Evolutionary conservation across 64 coral and sea anemone species (phyloP), one percentile per base, ranked within the genome.

Genomic region (Orbicella faveolata): DNA sequence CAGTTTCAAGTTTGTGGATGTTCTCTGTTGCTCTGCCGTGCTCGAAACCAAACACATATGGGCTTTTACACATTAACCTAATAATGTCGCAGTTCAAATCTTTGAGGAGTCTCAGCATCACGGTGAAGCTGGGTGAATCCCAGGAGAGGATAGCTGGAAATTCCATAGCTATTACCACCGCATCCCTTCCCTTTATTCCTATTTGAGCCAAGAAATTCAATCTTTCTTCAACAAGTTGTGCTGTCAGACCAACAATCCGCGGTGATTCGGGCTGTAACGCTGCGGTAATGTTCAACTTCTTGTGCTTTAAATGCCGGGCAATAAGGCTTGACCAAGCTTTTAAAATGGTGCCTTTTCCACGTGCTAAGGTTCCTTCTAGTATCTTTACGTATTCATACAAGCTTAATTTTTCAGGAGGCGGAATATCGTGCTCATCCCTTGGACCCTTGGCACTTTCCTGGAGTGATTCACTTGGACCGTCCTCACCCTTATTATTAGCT

Each of bases 11-110:
- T 62, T 74, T 92, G 16, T 91, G 62, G 3, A 99, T 79, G 64
- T 93, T 99, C 62, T 87, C 83, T 75, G 78, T 75, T 51, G 87
- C 80, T n/a, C 90, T 77, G 62, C 52, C 65, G 72, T 73, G 65
- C 21, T 86, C 94, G 26, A 99, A 59, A 2, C 86, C 88, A 89
- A 99, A 99, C n/a, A 99, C 90, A 80, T 89, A 91, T 14, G 97
- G 91, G 23, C 84, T 92, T 57, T 90, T 93, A 9, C 89, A 88
- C 74, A 99, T 75, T 72, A 95, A 80, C 20, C 84, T 91, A 9
- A 92, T 65, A 55, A 93, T 76, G 75, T 99, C 93, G 52, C 97
- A 99, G 8, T 83, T 92, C 73, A 95, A 93, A 78, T 75, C 88
- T 69, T 93, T 91, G 33, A 99, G 62, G 14, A 99, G 15, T 79